phyloP scores from a whole-genome alignment of 2,113 vertebrate genomes.

The Aptenodytes patagonicus region DNA sequence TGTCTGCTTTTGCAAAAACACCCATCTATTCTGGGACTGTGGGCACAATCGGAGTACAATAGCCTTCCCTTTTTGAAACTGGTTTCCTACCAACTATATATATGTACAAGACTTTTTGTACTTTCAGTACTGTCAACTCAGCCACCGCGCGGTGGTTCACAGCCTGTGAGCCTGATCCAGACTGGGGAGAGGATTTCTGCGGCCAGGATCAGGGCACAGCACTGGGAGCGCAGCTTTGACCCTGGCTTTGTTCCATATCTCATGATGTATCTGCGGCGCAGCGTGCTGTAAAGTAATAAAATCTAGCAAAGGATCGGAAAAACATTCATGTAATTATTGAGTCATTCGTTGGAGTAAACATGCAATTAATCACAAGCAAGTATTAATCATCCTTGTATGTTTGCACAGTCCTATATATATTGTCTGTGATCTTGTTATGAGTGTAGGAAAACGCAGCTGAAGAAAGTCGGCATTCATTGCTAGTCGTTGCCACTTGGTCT shows the following conservation, averaged over 20 bases:
- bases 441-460: neutral
- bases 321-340: neutral
- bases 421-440: neutral
- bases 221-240: accelerated
- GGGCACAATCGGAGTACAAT: neutral
- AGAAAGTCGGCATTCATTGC: neutral
- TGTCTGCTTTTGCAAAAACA: neutral
- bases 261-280: neutral
- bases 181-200: neutral
- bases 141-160: accelerated
- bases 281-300: neutral
- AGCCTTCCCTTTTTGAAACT: neutral
- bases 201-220: neutral
- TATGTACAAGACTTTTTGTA: neutral
- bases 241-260: neutral
- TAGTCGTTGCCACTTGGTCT: neutral
- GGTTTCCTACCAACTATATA: neutral
- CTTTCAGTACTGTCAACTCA: neutral
- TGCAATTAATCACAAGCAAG: neutral
- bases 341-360: neutral
- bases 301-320: neutral
- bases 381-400: neutral
- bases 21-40: neutral
- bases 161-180: neutral
- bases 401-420: neutral